Evolutionary conservation across 2,888 invertebrate species (phyloP).

Genomic region (Sarcophaga subvicina): DNA sequence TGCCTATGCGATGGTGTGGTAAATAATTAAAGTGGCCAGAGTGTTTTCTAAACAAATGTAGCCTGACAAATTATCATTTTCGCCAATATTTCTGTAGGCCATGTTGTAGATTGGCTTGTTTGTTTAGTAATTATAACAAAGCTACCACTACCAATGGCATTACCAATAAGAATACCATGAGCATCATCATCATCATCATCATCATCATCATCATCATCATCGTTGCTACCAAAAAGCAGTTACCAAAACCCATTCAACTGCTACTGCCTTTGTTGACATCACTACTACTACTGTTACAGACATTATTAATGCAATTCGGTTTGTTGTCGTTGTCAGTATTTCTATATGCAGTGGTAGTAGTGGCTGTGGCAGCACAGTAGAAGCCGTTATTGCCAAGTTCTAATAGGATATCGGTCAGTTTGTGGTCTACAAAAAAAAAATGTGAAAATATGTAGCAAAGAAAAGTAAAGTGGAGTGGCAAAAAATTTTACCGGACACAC

Average conservation of each 20-base stretch:
- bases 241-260: neutral
- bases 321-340: neutral
- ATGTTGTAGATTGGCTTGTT: conserved; percentile 34
- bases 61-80: conserved; percentile 51
- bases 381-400: neutral
- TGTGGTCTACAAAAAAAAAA: conserved; percentile 8
- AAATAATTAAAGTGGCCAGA: neutral
- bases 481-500: neutral
- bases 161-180: neutral
- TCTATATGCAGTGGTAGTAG: conserved; percentile 3
- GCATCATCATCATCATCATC: neutral
- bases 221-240: neutral
- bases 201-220: conserved; percentile 1
- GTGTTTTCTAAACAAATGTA: conserved; percentile 18
- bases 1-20: neutral
- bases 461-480: neutral
- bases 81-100: conserved; percentile 27
- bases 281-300: neutral
- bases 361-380: neutral
- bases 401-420: conserved; percentile 43
- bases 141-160: neutral
- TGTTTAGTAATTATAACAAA: conserved; percentile 30
- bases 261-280: neutral
- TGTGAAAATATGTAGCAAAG: neutral
- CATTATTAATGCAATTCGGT: conserved; percentile 15